Evolutionary conservation across 2,888 invertebrate species (phyloP), one percentile per base, ranked within the genome.

Genomic region (Eupithecia subumbrata): DNA sequence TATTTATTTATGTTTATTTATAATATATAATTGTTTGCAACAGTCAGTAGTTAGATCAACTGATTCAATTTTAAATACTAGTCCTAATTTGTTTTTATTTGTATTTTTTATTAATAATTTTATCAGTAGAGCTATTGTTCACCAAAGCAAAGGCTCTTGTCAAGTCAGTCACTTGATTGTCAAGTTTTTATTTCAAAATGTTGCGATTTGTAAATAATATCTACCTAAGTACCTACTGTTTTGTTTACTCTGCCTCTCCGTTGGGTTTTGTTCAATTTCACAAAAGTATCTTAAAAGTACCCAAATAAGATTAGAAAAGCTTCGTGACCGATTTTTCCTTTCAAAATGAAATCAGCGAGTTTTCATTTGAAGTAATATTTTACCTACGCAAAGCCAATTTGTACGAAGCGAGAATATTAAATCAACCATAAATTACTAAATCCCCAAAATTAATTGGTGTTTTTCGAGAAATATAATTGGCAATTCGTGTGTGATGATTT

Each of bases 351-450:
- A 85, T 82, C 70, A 25, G 72, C 74, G 80, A 83, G 84, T 84
- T 84, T 80, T 83, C 79, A 84, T 83, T 83, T 78, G 77, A 71
- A 79, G 84, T 80, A 82, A 84, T 85, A 84, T 87, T 84, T 81
- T 67, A 60, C 60, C 60, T 14, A 76, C 69, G 71, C 72, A 69
- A 77, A 76, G 77, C 63, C 77, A 76, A 69, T 79, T 80, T 77
- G 76, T 75, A 78, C 79, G 79, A 63, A 74, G 69, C 76, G 72
- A 74, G 76, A 81, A 82, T 82, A 80, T 79, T 79, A 78, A 82
- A 80, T 78, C 78, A 74, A 72, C 78, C 76, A 80, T 83, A 83
- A 82, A 83, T 84, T 74, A 73, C 74, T 70, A 74, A 78, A 82
- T 74, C 71, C 68, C 43, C 52, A 66, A 79, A 80, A 81, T 81